Percentiles rank a stretch among this genome's conserved stretches.
Conservation (phyloP, 2,113 vertebrate genomes). For the Takifugu bimaculatus region DNA sequence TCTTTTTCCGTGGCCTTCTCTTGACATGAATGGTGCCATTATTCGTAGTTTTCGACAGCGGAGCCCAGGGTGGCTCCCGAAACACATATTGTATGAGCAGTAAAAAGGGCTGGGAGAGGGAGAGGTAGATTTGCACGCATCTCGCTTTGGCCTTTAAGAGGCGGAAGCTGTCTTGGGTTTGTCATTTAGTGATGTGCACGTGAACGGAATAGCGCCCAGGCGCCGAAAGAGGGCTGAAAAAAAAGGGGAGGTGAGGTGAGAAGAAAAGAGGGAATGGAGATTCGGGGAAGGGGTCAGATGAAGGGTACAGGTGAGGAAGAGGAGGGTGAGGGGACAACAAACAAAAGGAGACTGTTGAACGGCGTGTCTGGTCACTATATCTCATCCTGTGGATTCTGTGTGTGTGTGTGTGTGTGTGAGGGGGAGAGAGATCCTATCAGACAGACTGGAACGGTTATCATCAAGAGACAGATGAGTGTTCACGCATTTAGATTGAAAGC, state of each 20-base stretch:
- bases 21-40: constrained; percentile 38
- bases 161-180: constrained; percentile 58
- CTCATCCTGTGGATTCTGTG: constrained; percentile 36
- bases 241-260: background rate
- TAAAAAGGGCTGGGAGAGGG: constrained; percentile 48
- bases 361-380: constrained; percentile 38
- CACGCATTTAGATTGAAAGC: constrained; percentile 37
- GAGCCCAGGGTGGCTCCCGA: constrained; percentile 32
- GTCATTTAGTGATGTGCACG: constrained; percentile 67
- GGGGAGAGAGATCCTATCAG: background rate
- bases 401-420: constrained; percentile 4
- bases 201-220: constrained; percentile 55
- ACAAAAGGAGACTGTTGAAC: constrained; percentile 44
- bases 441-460: constrained; percentile 17
- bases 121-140: constrained; percentile 38
- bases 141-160: constrained; percentile 64
- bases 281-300: background rate
- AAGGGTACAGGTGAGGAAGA: background rate
- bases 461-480: constrained; percentile 43
- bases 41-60: constrained; percentile 45
- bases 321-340: constrained; percentile 30
- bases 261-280: background rate
- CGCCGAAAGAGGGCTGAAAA: background rate
- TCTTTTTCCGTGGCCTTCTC: constrained; percentile 25
- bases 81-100: constrained; percentile 45